Conservation (phyloP, 2,113 vertebrate genomes). For the Centropus unirufus region DNA sequence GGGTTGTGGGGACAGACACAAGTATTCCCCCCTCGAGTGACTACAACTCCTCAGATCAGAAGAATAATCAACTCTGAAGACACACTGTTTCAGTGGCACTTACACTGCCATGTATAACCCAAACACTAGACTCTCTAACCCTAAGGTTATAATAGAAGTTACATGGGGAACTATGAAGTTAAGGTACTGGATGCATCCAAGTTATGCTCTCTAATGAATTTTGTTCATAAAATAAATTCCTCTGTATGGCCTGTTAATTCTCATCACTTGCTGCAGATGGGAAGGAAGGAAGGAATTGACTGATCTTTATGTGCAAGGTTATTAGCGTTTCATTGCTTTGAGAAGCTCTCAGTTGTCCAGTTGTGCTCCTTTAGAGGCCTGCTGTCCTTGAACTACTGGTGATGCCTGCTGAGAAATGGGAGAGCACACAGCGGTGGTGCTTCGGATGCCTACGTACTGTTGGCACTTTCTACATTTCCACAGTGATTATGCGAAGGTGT, state of each 20-base stretch:
- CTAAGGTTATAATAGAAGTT: background rate
- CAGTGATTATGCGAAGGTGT: rapidly evolving
- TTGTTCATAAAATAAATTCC: background rate
- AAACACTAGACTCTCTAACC: background rate
- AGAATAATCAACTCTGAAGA: background rate
- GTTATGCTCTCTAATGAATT: background rate
- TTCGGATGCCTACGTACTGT: rapidly evolving
- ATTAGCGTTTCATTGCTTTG: background rate
- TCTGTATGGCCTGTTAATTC: background rate
- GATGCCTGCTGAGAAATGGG: background rate
- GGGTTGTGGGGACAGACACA: background rate
- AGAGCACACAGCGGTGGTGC: background rate
- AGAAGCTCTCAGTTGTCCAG: background rate
- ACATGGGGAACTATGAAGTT: background rate
- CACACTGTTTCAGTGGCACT: background rate
- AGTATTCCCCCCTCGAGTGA: background rate
- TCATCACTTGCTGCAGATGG: background rate
- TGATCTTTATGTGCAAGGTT: background rate
- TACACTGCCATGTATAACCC: background rate
- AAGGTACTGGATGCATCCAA: background rate
- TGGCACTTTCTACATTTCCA: background rate
- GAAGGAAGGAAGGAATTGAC: background rate
- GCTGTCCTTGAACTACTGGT: background rate
- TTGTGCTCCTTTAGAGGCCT: background rate
- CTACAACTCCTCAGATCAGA: background rate